These are phyloP conservation scores for Chromoteleia sp. DNA, from an alignment of 2,888 invertebrate genomes.

Conservation along the genomic window DNA sequence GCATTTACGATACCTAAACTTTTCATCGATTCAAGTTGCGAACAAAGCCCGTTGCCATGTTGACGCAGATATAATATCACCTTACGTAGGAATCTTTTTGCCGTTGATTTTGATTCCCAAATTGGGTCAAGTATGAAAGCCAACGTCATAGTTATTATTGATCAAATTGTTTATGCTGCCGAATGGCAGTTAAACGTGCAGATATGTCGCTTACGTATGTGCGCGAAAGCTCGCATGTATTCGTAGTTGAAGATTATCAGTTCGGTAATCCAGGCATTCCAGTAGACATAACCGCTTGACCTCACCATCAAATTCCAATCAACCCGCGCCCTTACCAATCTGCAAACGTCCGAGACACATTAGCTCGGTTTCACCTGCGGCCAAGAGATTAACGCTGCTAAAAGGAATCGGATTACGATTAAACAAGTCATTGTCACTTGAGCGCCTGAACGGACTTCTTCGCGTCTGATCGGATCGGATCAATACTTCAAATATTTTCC, in stretches of 20 bases:
- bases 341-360: constrained; percentile 50
- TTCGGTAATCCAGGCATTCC: constrained; percentile 77
- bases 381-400: constrained; percentile 38
- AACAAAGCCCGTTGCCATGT: constrained; percentile 5
- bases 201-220: constrained; percentile 29
- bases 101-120: constrained; percentile 21
- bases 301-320: constrained; percentile 70
- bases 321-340: constrained; percentile 41
- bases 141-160: constrained; percentile 46
- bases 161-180: constrained; percentile 41
- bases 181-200: constrained; percentile 41
- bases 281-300: constrained; percentile 80
- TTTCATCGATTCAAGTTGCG: constrained; percentile 29
- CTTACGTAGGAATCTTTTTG: constrained; percentile 25
- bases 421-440: constrained; percentile 36
- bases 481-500: constrained; percentile 40
- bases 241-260: constrained; percentile 62
- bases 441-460: constrained; percentile 1
- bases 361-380: constrained; percentile 52
- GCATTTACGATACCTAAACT: constrained; percentile 46
- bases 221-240: constrained; percentile 15
- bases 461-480: constrained; percentile 5
- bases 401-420: constrained; percentile 52
- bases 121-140: constrained; percentile 50
- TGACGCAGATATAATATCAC: constrained; percentile 22